A percentile compares a stretch with the other conserved stretches of the same genome.
Evolutionary conservation across 2,888 invertebrate genomes (phyloP).

Genomic region (Trimorus sp.): DNA sequence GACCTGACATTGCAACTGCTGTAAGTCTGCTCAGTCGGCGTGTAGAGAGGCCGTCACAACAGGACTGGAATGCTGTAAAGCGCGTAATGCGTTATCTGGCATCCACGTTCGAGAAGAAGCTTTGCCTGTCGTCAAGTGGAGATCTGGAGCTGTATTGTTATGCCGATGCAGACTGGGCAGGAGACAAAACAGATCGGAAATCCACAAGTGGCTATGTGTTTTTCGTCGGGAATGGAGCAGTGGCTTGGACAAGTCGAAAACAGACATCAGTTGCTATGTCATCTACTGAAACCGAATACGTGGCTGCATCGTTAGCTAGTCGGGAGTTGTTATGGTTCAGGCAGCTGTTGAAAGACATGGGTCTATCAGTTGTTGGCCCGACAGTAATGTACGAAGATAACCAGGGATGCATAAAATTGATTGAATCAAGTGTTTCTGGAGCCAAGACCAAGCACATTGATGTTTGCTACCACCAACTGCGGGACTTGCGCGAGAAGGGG

Average conservation of each 20-base stretch:
- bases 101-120: neutral
- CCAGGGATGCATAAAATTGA: conserved; percentile 30
- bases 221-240: conserved; percentile 18
- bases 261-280: conserved; percentile 52
- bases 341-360: conserved; percentile 14
- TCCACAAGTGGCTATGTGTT: conserved; percentile 47
- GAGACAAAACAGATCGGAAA: conserved; percentile 67
- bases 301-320: conserved; percentile 23
- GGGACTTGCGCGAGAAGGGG: conserved; percentile 18
- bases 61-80: conserved; percentile 5
- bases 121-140: neutral
- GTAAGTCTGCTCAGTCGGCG: too few relatives aligned
- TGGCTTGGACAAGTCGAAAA: conserved; percentile 59
- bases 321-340: conserved; percentile 25
- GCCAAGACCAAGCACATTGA: conserved; percentile 43
- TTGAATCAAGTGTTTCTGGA: conserved; percentile 9
- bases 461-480: conserved; percentile 34
- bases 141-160: neutral
- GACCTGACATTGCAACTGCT: too few relatives aligned
- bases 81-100: conserved; percentile 17
- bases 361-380: conserved; percentile 1
- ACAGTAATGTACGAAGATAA: conserved; percentile 27
- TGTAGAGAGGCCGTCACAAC: neutral
- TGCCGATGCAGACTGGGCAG: conserved; percentile 51
- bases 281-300: conserved; percentile 22